Evolutionary conservation across 2,113 vertebrate genomes (phyloP).

Genomic region (Symphodus melops): DNA sequence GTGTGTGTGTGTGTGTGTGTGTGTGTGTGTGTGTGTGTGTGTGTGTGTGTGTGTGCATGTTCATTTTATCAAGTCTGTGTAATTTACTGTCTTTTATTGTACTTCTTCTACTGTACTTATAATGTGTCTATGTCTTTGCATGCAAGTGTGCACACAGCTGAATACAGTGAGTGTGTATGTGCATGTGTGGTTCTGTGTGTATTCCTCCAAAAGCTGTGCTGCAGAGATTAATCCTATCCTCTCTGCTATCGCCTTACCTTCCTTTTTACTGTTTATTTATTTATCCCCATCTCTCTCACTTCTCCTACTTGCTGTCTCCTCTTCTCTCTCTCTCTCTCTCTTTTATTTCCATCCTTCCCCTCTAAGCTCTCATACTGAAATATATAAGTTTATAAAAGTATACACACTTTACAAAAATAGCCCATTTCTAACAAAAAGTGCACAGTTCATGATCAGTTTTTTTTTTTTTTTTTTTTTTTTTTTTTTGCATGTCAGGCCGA

Average conservation of each 20-base stretch:
- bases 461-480: too few species aligned
- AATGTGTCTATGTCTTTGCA: conserved; percentile 26
- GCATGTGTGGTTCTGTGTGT: conserved; percentile 31
- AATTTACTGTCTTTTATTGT: conserved; percentile 9
- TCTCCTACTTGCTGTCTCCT: neutral
- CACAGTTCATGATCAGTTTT: too few species aligned
- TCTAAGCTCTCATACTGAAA: neutral
- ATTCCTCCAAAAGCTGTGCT: conserved; percentile 53
- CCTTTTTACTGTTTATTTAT: conserved; percentile 66
- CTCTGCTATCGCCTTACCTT: conserved; percentile 65
- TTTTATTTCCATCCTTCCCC: neutral
- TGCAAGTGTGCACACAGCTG: conserved; percentile 1
- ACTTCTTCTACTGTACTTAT: conserved; percentile 17
- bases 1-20: neutral
- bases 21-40: conserved; percentile 1
- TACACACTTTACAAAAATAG: neutral
- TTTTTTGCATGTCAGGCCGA: neutral
- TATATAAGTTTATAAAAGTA: conserved; percentile 13
- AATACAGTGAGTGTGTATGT: conserved; percentile 27
- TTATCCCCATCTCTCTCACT: conserved; percentile 51
- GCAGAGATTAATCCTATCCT: conserved; percentile 73
- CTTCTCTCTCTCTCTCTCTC: neutral
- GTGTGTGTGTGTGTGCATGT: neutral
- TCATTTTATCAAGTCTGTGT: conserved; percentile 6
- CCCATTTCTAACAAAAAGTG: neutral